Conservation (phyloP, 2,797 vertebrate genomes). For the Muscicapa striata region DNA sequence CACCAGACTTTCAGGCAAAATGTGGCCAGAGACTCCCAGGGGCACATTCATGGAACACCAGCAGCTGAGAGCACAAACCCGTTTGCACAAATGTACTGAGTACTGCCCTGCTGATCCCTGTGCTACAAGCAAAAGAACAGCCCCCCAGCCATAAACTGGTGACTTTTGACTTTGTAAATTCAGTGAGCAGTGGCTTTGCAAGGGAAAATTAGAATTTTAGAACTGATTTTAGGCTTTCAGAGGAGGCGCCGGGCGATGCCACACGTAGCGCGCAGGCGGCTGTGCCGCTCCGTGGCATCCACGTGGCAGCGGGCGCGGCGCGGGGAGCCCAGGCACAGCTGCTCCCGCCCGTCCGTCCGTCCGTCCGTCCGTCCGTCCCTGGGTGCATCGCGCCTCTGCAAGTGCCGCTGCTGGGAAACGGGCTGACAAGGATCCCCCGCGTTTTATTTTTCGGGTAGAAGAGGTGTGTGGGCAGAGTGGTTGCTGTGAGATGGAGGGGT, state of each 20-base stretch:
- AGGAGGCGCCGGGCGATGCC: neutral
- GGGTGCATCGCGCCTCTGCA: accelerated
- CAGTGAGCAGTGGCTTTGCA: neutral
- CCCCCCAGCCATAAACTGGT: accelerated
- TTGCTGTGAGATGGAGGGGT: accelerated
- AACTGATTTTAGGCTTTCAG: accelerated
- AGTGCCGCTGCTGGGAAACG: neutral
- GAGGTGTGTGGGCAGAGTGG: accelerated
- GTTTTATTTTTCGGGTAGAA: neutral
- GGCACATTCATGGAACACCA: accelerated
- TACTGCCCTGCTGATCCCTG: accelerated
- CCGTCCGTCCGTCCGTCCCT: too few species aligned
- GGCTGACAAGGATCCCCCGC: accelerated
- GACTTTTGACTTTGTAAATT: neutral
- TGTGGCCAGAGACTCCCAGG: neutral
- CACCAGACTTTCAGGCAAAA: neutral
- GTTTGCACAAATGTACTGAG: accelerated
- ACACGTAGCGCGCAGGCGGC: accelerated
- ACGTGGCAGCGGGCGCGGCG: neutral
- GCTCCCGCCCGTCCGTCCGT: neutral
- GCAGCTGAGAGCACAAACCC: neutral
- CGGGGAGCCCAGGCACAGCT: neutral
- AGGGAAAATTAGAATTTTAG: neutral
- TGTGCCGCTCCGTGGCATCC: neutral
- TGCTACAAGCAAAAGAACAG: accelerated